Evolutionary conservation across 2,888 invertebrate species (phyloP).

Genomic region (Eupsilia transversa): DNA sequence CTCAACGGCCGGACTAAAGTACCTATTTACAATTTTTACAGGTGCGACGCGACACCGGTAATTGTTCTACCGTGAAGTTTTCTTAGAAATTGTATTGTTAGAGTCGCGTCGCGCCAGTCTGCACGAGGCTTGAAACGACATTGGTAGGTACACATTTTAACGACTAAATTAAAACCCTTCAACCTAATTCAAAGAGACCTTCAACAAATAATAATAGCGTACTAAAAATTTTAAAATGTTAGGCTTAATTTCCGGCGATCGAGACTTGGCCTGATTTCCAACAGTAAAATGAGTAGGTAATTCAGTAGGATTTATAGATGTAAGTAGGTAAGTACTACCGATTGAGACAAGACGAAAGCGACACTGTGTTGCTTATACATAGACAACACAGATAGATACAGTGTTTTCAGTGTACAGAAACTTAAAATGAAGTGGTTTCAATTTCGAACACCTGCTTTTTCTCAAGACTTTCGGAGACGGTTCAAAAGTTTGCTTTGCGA

Average conservation of each 20-base stretch:
- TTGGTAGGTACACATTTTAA: slow-evolving; percentile 5
- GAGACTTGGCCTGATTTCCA: slow-evolving; percentile 24
- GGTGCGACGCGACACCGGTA: too few species aligned
- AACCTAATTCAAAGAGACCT: slow-evolving; percentile 14
- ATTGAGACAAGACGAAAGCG: not conserved
- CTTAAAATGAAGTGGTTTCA: slow-evolving; percentile 58
- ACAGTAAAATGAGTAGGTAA: slow-evolving; percentile 12
- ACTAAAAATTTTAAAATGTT: slow-evolving; percentile 35
- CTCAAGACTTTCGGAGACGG: slow-evolving; percentile 57
- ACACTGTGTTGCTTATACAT: not conserved
- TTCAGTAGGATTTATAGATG: not conserved
- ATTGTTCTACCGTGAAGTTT: too few species aligned
- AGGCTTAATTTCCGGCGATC: slow-evolving; percentile 36
- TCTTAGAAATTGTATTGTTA: too few species aligned
- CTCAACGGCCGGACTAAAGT: too few species aligned
- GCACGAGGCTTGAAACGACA: too few species aligned
- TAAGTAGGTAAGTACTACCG: not conserved
- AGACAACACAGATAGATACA: not conserved
- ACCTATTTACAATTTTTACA: too few species aligned
- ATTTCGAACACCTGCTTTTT: slow-evolving; percentile 64
- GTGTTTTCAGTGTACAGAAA: slow-evolving; percentile 39
- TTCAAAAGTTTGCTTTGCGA: slow-evolving; percentile 39
- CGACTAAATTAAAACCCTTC: slow-evolving; percentile 15
- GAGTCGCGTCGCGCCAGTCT: too few species aligned
- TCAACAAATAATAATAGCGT: slow-evolving; percentile 33